Evolutionary conservation across 2,888 invertebrate genomes (phyloP), one percentile per base, ranked within the genome.

Genomic region (Lasioglossum villosulum): DNA sequence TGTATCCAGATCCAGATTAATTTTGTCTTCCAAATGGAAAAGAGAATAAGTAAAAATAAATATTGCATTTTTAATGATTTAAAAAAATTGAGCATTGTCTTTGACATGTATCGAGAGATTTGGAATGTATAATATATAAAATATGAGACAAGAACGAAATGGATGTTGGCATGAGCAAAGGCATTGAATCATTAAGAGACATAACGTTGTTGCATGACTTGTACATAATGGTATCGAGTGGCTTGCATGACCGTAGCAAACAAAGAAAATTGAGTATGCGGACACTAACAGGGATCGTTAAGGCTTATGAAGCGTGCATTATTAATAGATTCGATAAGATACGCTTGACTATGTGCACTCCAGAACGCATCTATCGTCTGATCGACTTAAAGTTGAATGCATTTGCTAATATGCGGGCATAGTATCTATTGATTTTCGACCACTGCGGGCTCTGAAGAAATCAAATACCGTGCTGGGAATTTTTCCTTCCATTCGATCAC

Each of bases 391-490:
- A 30, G 56, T 63, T 73, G 34, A 52, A 30, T 82, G 56, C 52
- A 16, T 68, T 68, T 52, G 59, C 30, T 74, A 82, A 78, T 78
- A 82, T 82, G 72, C 71, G 77, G 82, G 82, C 52, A 48, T 3
- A n/a, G 39, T 63, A 71, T 71, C 56, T 80, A 80, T 80, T 48
- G 80, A 80, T 80, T 80, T 59, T n/a, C 19, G 12, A 19, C 14
- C 16, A 30, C 30, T 37, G 52, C 42, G 56, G 52, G 19, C 34
- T 52, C 37, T 27, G 66, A 34, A 78, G 27, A 23, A 19, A n/a
- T 23, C 48, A 12, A 37, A 52, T 19, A 70, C 19, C 16, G 27
- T 14, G 37, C 14, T 39, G 52, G 45, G 34, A 70, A 76, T 59
- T 30, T 76, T 76, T 37, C 30, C 12, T 45, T 80, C 34, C 34